Conservation (phyloP, 2,888 invertebrate species). For the Slavum lentiscoides region DNA sequence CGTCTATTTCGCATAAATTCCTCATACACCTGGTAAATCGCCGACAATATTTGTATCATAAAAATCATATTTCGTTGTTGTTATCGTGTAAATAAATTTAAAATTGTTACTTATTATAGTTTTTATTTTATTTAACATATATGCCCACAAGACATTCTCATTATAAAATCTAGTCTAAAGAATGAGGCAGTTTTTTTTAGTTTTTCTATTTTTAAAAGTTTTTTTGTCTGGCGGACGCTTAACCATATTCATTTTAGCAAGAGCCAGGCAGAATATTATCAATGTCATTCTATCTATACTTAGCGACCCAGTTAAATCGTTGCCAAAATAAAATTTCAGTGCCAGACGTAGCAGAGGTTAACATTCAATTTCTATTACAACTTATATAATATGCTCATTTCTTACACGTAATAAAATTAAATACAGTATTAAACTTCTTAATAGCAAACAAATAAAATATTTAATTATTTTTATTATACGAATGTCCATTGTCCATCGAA, state of each 20-base stretch:
- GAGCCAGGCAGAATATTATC: conserved; percentile 29
- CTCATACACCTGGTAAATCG: not conserved
- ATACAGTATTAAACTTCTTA: too few relatives aligned
- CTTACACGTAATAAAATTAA: too few relatives aligned
- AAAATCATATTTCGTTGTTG: conserved; percentile 26
- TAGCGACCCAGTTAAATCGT: conserved; percentile 33
- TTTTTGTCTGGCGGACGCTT: conserved; percentile 8
- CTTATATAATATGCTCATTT: too few relatives aligned
- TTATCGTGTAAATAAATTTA: conserved; percentile 47
- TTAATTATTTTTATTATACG: too few relatives aligned
- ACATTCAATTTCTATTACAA: too few relatives aligned
- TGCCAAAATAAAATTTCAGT: conserved; percentile 43
- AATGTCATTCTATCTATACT: conserved; percentile 49
- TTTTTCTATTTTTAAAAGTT: conserved; percentile 38
- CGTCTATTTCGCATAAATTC: not conserved
- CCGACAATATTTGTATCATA: conserved; percentile 24
- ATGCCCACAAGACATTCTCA: not conserved
- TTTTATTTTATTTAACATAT: conserved; percentile 3
- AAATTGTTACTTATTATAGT: conserved; percentile 21
- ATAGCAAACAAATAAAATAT: too few relatives aligned
- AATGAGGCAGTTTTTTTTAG: not conserved
- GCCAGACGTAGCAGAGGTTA: conserved; percentile 4
- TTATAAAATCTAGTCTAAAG: not conserved
- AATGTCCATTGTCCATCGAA: too few relatives aligned
- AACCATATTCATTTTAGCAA: not conserved